These are phyloP conservation scores for Heptranchias perlo DNA, from an alignment of 2,113 vertebrate genomes.

Conservation along the genomic window DNA sequence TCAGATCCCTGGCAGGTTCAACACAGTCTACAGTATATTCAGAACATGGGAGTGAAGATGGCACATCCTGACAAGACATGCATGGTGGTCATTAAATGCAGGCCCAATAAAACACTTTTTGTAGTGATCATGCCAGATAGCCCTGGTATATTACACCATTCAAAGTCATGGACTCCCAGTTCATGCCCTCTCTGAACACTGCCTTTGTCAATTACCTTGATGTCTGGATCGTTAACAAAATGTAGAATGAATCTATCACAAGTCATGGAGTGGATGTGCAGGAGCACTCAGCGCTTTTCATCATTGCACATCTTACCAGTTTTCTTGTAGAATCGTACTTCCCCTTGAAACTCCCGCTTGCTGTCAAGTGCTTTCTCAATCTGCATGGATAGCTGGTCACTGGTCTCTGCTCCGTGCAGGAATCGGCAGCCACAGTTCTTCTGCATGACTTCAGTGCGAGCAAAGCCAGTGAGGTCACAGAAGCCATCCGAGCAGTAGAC, in stretches of 20 bases:
- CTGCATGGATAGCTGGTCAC: constrained; percentile 66
- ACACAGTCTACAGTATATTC: neutral
- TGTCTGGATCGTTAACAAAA: neutral
- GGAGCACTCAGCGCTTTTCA: neutral
- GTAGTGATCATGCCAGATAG: neutral
- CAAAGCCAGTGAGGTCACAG: constrained; percentile 85
- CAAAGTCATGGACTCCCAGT: neutral
- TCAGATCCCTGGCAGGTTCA: neutral
- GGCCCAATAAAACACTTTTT: neutral
- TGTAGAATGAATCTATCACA: neutral
- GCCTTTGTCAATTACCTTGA: neutral
- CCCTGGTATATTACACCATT: neutral
- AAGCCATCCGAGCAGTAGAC: constrained; percentile 96
- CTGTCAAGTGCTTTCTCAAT: constrained; percentile 82
- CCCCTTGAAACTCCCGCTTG: constrained; percentile 77
- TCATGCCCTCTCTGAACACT: neutral
- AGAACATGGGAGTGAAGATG: neutral
- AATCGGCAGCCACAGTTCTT: constrained; percentile 86
- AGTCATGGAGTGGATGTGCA: neutral
- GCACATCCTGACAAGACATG: neutral
- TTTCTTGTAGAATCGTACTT: constrained; percentile 88
- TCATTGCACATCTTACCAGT: constrained; percentile 63
- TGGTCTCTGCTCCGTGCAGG: constrained; percentile 81
- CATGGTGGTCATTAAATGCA: neutral
- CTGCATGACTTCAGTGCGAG: constrained; percentile 91